phyloP scores from a whole-genome alignment of 2,113 vertebrate species.

The Callipepla squamata region DNA sequence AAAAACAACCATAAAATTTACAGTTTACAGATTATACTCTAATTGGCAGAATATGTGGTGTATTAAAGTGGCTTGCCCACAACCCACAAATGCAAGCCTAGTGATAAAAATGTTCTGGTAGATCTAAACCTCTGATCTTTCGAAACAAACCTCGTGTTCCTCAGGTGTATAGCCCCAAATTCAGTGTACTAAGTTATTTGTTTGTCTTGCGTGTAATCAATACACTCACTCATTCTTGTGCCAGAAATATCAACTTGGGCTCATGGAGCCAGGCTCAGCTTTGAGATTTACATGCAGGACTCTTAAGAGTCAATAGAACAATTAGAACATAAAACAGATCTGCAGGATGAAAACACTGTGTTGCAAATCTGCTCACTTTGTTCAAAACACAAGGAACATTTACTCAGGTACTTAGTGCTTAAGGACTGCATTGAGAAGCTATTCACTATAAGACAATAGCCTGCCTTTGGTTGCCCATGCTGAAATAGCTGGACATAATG shows the following conservation, averaged over 20 bases:
- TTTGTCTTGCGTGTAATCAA: slow-evolving; percentile 30
- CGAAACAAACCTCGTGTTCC: slow-evolving; percentile 39
- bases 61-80: slow-evolving; percentile 69
- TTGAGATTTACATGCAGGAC: slow-evolving; percentile 80
- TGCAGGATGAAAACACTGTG: slow-evolving; percentile 70
- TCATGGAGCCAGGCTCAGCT: slow-evolving; percentile 77
- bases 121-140: slow-evolving; percentile 55
- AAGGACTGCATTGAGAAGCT: slow-evolving; percentile 68
- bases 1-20: slow-evolving; percentile 45
- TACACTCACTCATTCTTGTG: slow-evolving; percentile 62
- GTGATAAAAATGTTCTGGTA: slow-evolving; percentile 53
- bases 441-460: slow-evolving; percentile 66
- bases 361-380: slow-evolving; percentile 79
- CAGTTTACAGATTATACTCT: slow-evolving; percentile 40
- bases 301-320: slow-evolving; percentile 78
- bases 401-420: slow-evolving; percentile 69
- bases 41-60: slow-evolving; percentile 61
- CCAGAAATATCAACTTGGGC: slow-evolving; percentile 59
- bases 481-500: slow-evolving; percentile 66
- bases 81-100: slow-evolving; percentile 74
- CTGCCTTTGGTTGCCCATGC: slow-evolving; percentile 71
- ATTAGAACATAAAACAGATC: slow-evolving; percentile 67
- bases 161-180: slow-evolving; percentile 44
- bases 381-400: slow-evolving; percentile 75
- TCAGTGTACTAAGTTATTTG: slow-evolving; percentile 38